A percentile compares a stretch with the other conserved stretches of the same genome.
Evolutionary conservation across 2,113 vertebrate species (phyloP).

Genomic region (Laticauda laticaudata): DNA sequence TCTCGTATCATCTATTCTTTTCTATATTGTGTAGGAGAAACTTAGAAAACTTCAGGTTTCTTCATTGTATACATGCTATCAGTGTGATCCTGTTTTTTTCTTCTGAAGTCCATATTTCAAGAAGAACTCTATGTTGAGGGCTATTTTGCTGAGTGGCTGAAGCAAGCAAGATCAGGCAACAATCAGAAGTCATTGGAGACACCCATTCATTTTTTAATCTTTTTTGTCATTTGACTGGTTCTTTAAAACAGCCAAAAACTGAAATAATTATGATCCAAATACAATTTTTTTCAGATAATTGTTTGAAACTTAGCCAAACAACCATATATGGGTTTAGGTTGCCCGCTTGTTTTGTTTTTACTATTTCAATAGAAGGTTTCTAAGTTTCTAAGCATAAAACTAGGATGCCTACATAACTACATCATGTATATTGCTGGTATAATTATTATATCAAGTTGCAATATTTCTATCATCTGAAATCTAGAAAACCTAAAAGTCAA

Average conservation of each 20-base stretch:
- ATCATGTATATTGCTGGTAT: background rate
- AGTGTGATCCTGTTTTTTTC: background rate
- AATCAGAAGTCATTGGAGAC: background rate
- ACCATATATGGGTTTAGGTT: background rate
- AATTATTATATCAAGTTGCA: background rate
- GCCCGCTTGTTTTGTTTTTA: background rate
- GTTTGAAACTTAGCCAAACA: background rate
- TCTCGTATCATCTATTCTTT: background rate
- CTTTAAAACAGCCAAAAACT: background rate
- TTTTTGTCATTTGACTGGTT: background rate
- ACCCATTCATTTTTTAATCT: background rate
- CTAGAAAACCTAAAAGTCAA: background rate
- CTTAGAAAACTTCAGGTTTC: background rate
- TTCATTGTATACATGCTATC: background rate
- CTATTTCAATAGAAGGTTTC: background rate
- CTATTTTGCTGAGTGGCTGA: background rate
- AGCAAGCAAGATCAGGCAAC: background rate
- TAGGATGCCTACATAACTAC: background rate
- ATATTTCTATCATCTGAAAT: background rate
- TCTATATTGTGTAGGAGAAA: slow-evolving; percentile 1
- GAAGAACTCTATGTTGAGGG: background rate
- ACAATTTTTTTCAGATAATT: background rate
- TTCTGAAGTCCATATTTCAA: background rate
- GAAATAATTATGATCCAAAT: background rate
- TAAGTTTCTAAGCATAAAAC: background rate